Conservation (phyloP, 2,797 vertebrate species). For the Malurus splendens region DNA sequence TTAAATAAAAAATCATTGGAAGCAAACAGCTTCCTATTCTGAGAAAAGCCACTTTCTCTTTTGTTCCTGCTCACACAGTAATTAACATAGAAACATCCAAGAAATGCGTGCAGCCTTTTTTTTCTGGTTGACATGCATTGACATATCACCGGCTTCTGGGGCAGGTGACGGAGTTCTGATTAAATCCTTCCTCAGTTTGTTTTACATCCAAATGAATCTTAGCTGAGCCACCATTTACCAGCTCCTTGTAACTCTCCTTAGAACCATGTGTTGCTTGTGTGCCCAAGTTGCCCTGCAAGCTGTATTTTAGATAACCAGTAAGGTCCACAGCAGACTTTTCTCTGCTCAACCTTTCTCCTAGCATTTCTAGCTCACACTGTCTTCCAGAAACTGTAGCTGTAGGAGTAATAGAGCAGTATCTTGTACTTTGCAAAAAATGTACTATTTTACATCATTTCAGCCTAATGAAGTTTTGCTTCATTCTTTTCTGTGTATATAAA, state of each 20-base stretch:
- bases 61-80: neutral
- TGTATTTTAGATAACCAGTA: neutral
- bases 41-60: neutral
- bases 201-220: neutral
- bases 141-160: neutral
- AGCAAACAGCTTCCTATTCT: constrained; percentile 12
- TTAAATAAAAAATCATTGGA: constrained; percentile 7
- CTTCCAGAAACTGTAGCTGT: neutral
- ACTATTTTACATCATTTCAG: neutral
- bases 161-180: neutral
- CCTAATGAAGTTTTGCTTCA: neutral
- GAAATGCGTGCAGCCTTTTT: neutral
- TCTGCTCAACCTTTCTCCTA: neutral
- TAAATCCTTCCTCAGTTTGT: neutral
- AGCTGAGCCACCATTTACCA: neutral
- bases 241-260: neutral
- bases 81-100: neutral
- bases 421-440: neutral
- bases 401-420: neutral
- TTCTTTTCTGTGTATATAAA: neutral
- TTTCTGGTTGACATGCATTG: neutral
- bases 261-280: neutral
- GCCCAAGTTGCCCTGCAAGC: neutral
- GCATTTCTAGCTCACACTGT: neutral
- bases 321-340: neutral